Base-by-base conservation (phyloP, 1,140 invertebrate species). In the Sesamia nonagrioides region DNA sequence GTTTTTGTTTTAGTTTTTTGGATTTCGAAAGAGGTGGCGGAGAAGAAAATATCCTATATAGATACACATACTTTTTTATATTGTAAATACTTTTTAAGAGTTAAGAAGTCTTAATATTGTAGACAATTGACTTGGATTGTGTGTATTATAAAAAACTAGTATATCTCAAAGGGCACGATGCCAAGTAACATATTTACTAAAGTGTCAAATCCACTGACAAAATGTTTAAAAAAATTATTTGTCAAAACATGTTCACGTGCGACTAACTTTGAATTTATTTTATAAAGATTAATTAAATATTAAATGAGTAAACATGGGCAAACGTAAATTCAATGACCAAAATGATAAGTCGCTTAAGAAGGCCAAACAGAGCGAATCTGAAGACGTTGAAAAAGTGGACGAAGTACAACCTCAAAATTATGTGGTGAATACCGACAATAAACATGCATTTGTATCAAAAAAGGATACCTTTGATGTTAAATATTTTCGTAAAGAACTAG, bases 401-500 rank as follows among this genome's bases (percentile, higher is more conserved):
- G 54, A n/a, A 6, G 78, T 84, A 82, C 87, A 92, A 92, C 86
- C 88, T 87, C 87, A 89, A 84, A 89, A 85, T 82, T 74, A 78
- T 60, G n/a, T 77, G 42, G 40, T 77, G 52, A 35, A 45, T 8
- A 33, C n/a, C 37, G 58, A 82, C 66, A 79, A 74, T 69, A 77
- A 75, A 15, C 50, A 69, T 42, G 81, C 84, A 84, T 82, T 33
- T 42, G 2, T 52, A n/a, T 37, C 75, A 56, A 86, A 87, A 79
- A 81, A 80, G 11, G 60, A 81, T 56, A 84, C 48, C 66, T 95
- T 95, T 82, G 93, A 95, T 82, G 82, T 95, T n/a, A 95, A 95
- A 90, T 90, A 94, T 81, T 95, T 95, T 76, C 84, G 95, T 6
- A 95, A 95, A 85, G 93, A 95, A 68, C 78, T 95, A 73, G 74